phyloP scores from a whole-genome alignment of 2,888 invertebrate species.

The Agrochola circellaris region DNA sequence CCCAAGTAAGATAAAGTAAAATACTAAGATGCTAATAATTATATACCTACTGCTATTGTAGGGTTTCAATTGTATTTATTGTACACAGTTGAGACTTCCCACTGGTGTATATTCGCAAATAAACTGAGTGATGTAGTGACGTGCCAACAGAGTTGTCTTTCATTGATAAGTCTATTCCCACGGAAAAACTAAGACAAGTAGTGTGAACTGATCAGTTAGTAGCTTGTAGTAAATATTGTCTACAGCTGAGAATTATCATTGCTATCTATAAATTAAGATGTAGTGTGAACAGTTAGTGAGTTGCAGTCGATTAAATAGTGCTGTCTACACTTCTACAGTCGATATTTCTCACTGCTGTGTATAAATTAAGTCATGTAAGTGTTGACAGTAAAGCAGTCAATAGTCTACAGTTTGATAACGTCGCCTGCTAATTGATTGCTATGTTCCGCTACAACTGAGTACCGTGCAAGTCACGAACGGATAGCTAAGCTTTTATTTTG shows the following conservation, averaged over 20 bases:
- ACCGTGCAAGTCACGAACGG: slow-evolving; percentile 2
- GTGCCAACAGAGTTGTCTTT: slow-evolving; percentile 16
- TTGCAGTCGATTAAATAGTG: slow-evolving; percentile 1
- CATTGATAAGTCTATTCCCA: slow-evolving; percentile 9
- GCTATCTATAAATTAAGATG: neutral
- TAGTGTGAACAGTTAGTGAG: slow-evolving; percentile 7
- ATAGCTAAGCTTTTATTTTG: neutral
- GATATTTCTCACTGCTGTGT: slow-evolving; percentile 7
- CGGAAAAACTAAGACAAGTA: slow-evolving; percentile 6
- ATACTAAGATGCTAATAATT: neutral
- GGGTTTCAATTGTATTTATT: slow-evolving; percentile 8
- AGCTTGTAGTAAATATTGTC: slow-evolving; percentile 14
- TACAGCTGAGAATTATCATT: neutral
- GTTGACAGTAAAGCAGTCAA: slow-evolving; percentile 46
- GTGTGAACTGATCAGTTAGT: slow-evolving; percentile 28
- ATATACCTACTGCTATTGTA: neutral
- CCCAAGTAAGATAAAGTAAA: neutral
- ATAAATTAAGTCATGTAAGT: slow-evolving; percentile 25
- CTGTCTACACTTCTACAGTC: slow-evolving; percentile 3
- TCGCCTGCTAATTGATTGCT: slow-evolving; percentile 56
- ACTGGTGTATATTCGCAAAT: neutral
- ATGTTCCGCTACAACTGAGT: slow-evolving; percentile 57
- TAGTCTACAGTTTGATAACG: slow-evolving; percentile 44
- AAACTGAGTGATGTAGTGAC: neutral
- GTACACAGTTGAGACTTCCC: neutral